A percentile compares a stretch with the other conserved stretches of the same genome.
These are phyloP conservation scores for Entelurus aequoreus DNA, from an alignment of 2,113 vertebrate species.

Conservation along the genomic window DNA sequence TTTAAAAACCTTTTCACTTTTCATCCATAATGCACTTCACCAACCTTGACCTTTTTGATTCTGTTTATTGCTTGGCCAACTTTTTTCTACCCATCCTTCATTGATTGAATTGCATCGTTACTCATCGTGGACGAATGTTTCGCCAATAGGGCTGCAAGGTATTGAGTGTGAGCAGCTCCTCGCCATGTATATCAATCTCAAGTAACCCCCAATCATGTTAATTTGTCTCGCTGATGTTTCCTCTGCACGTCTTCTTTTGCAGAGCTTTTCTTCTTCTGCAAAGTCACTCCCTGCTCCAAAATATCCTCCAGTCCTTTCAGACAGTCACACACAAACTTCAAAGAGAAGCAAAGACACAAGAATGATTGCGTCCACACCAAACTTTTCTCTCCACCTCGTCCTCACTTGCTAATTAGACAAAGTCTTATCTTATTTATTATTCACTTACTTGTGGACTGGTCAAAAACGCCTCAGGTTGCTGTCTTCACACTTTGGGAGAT, in stretches of 20 bases:
- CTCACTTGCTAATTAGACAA: constrained; percentile 59
- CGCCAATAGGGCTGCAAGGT: too few species aligned
- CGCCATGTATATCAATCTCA: too few species aligned
- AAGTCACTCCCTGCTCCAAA: constrained; percentile 10
- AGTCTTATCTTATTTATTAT: constrained; percentile 51
- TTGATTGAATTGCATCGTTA: constrained; percentile 4
- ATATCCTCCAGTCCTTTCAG: constrained; percentile 20
- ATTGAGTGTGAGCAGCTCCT: too few species aligned
- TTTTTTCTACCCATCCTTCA: constrained; percentile 17
- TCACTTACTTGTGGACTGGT: constrained; percentile 73
- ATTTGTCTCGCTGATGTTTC: constrained; percentile 16
- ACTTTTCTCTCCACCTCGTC: constrained; percentile 30
- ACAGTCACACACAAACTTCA: constrained; percentile 28
- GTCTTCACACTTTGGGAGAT: constrained; percentile 73
- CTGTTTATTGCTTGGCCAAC: constrained; percentile 13
- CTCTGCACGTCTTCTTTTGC: constrained; percentile 19
- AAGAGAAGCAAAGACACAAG: constrained; percentile 45
- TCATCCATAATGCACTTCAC: constrained; percentile 1
- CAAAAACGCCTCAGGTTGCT: constrained; percentile 69
- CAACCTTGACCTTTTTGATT: constrained; percentile 27
- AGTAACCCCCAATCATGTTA: constrained; percentile 8
- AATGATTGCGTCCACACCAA: constrained; percentile 57
- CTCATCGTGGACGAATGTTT: too few species aligned
- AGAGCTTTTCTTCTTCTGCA: constrained; percentile 15
- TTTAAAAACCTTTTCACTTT: constrained; percentile 36